Evolutionary conservation across 1,140 invertebrate genomes (phyloP).

Genomic region (Heliconius hewitsoni): DNA sequence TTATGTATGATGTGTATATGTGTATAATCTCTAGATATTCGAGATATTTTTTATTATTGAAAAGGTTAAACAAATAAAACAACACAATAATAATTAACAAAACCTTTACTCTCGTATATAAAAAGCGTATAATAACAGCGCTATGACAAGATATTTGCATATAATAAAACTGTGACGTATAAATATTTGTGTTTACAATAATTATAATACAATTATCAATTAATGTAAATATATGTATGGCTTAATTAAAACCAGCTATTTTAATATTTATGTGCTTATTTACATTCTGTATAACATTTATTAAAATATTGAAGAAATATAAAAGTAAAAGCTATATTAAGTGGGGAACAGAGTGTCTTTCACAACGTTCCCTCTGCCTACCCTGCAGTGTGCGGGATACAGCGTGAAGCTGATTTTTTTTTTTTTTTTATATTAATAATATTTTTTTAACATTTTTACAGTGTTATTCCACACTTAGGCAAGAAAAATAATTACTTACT

Average conservation of each 20-base stretch:
- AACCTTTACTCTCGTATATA: slow-evolving; percentile 53
- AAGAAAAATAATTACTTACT: no score
- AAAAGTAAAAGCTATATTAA: not conserved
- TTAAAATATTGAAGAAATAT: not conserved
- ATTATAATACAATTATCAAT: slow-evolving; percentile 30
- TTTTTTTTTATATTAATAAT: no score
- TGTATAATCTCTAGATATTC: no score
- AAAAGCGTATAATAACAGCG: slow-evolving; percentile 59
- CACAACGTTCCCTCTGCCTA: no score
- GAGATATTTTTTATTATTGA: not conserved
- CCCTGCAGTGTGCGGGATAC: no score
- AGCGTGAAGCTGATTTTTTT: no score
- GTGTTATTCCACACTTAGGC: no score
- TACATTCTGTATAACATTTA: slow-evolving; percentile 10
- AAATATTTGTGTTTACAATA: slow-evolving; percentile 25
- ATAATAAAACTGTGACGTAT: slow-evolving; percentile 33
- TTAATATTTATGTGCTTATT: slow-evolving; percentile 1
- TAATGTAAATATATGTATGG: slow-evolving; percentile 7
- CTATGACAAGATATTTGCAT: slow-evolving; percentile 33
- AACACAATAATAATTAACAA: slow-evolving; percentile 48
- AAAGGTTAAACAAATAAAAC: slow-evolving; percentile 43
- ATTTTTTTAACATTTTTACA: no score
- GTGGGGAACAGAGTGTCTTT: no score
- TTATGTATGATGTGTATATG: no score
- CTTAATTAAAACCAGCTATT: not conserved